These are phyloP conservation scores for Vandiemenella viatica DNA, from an alignment of 2,888 invertebrate species.

Conservation along the genomic window DNA sequence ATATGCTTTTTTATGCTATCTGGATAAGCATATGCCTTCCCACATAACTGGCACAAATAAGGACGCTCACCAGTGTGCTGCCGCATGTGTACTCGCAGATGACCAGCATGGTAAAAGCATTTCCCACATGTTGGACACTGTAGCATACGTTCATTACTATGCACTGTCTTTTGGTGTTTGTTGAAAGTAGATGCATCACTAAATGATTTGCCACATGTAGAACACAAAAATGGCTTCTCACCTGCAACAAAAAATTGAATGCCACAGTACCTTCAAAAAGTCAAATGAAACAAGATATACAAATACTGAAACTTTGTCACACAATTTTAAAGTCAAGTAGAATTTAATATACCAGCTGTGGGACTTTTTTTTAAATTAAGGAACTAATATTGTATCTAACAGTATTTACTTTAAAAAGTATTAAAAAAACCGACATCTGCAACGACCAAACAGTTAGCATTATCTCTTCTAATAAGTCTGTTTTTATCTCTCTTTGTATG, in stretches of 20 bases:
- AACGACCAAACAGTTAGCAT: no score
- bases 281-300: not conserved
- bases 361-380: no score
- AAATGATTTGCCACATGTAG: conserved; percentile 3
- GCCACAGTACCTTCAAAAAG: not conserved
- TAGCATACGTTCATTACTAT: not conserved
- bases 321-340: no score
- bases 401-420: no score
- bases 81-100: conserved; percentile 1
- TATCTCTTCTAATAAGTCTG: no score
- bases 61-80: conserved; percentile 1
- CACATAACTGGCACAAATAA: not conserved
- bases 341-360: no score
- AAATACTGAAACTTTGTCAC: not conserved
- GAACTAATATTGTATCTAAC: no score
- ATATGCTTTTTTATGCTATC: conserved; percentile 2
- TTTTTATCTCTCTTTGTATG: no score
- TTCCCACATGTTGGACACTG: not conserved
- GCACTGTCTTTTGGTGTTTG: conserved; percentile 2
- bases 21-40: conserved; percentile 1
- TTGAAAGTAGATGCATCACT: conserved; percentile 1
- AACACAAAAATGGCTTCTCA: conserved; percentile 3
- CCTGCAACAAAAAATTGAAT: not conserved
- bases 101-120: conserved; percentile 1
- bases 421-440: no score